Evolutionary conservation across 1,140 invertebrate species (phyloP).

Genomic region (Dysdera silvatica): DNA sequence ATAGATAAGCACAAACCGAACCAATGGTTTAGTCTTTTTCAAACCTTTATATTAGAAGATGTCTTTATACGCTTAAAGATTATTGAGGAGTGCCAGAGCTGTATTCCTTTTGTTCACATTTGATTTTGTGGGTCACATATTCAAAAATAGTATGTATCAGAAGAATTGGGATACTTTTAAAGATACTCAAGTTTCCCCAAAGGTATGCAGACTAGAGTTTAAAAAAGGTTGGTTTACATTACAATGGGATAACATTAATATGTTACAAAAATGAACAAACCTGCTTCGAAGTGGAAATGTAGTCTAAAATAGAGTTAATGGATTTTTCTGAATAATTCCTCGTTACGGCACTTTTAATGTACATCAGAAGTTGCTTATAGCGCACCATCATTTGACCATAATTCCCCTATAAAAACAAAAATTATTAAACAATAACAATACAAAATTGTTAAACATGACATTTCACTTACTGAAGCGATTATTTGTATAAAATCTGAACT

Average conservation of each 20-base stretch:
- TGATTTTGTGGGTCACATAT: too few species aligned
- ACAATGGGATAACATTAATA: slow-evolving; percentile 1
- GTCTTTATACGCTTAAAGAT: background rate
- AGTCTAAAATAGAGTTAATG: slow-evolving; percentile 98
- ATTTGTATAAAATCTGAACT: too few species aligned
- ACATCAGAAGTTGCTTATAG: slow-evolving; percentile 93
- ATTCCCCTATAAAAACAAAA: slow-evolving; percentile 59
- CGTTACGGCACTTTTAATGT: slow-evolving; percentile 97
- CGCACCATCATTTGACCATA: slow-evolving; percentile 95
- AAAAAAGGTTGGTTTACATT: slow-evolving; percentile 29
- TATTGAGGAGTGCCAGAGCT: too few species aligned
- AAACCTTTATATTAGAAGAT: background rate
- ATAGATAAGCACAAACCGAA: too few species aligned
- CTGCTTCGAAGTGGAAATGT: slow-evolving; percentile 98
- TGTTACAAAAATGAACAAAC: too few species aligned
- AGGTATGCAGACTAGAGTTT: background rate
- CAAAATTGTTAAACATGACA: too few species aligned
- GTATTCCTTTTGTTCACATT: too few species aligned
- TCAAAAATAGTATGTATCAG: slow-evolving; percentile 27
- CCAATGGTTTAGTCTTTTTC: background rate
- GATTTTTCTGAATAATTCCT: slow-evolving; percentile 99
- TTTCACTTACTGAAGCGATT: too few species aligned
- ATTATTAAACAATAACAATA: too few species aligned
- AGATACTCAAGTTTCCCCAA: background rate
- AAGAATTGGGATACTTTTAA: slow-evolving; percentile 12